These are phyloP conservation scores for Augochlora pura DNA, from an alignment of 1,140 invertebrate species.

Conservation along the genomic window DNA sequence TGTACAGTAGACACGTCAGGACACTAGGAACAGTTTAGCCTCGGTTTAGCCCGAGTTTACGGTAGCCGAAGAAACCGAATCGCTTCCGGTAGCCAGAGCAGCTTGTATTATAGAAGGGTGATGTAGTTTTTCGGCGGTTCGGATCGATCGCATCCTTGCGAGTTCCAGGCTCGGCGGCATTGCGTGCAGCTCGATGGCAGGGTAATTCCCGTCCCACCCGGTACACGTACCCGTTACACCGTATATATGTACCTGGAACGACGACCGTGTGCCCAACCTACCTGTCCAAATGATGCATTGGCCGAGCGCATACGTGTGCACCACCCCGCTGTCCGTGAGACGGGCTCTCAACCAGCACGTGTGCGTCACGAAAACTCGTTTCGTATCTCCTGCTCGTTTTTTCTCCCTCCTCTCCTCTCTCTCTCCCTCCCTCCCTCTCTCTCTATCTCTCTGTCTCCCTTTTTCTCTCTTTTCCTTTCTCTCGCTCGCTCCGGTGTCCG, in stretches of 20 bases:
- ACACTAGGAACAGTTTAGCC: too few species aligned
- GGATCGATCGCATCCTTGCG: neutral
- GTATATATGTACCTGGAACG: constrained; percentile 1
- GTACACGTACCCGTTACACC: constrained; percentile 46
- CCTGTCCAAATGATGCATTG: constrained; percentile 59
- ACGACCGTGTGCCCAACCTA: constrained; percentile 15
- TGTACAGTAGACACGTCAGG: too few species aligned
- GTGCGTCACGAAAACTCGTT: constrained; percentile 43
- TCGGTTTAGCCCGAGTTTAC: too few species aligned
- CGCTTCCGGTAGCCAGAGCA: too few species aligned
- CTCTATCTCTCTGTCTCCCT: constrained; percentile 4
- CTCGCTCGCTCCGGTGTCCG: neutral
- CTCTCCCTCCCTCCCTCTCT: neutral
- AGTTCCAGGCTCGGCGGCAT: neutral
- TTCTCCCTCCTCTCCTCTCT: neutral
- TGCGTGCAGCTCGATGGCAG: neutral
- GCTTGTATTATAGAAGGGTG: too few species aligned
- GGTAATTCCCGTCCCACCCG: constrained; percentile 42
- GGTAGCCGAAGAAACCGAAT: too few species aligned
- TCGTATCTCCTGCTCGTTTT: constrained; percentile 25
- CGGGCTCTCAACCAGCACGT: constrained; percentile 12
- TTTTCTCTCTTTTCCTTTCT: neutral
- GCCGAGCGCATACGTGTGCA: constrained; percentile 8
- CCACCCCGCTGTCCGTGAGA: constrained; percentile 1
- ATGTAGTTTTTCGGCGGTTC: too few species aligned